phyloP scores from a whole-genome alignment of 2,113 vertebrate species.

The Lichenostomus cassidix region DNA sequence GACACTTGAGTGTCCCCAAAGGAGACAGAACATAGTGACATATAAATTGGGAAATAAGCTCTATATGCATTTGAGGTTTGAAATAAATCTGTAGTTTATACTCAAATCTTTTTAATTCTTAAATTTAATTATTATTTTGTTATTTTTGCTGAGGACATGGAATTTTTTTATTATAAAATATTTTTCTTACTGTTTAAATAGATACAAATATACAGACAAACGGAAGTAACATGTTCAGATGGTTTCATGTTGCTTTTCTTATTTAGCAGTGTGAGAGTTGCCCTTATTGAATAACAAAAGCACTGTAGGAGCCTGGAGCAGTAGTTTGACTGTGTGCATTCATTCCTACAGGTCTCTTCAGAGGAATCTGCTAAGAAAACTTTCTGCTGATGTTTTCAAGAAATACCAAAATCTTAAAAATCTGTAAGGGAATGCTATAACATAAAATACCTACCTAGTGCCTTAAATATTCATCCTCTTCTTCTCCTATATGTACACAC shows the following conservation, averaged over 20 bases:
- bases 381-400: conserved; percentile 83
- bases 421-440: conserved; percentile 80
- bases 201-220: neutral
- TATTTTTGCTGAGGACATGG: neutral
- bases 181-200: neutral
- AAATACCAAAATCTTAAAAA: conserved; percentile 86
- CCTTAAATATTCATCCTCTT: neutral
- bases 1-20: neutral
- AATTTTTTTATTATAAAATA: neutral
- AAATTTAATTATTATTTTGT: neutral
- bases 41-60: neutral
- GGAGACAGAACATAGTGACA: neutral
- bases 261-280: neutral
- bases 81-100: neutral
- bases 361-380: conserved; percentile 82
- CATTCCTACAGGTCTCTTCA: conserved; percentile 85
- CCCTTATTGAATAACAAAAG: neutral
- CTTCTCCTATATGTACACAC: neutral
- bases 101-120: neutral
- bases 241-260: neutral
- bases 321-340: neutral
- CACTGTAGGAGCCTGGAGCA: neutral
- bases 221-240: neutral
- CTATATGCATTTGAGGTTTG: neutral
- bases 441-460: neutral